Conservation (phyloP, 2,888 invertebrate genomes). For the Harpalus rubripes region DNA sequence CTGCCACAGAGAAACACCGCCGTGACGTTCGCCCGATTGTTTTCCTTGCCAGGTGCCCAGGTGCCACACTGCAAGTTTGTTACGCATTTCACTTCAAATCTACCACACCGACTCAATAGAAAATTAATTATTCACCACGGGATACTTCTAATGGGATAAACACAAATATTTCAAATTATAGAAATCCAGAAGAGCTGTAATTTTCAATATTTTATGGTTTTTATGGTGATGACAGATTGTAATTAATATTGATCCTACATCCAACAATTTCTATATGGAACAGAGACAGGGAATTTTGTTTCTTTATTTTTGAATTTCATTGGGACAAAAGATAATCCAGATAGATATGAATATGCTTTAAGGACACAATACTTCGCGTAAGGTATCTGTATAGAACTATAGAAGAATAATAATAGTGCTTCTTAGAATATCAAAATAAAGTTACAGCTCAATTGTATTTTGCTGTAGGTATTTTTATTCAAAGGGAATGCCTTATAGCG, state of each 20-base stretch:
- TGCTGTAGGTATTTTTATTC: no score
- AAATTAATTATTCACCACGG: conserved; percentile 33
- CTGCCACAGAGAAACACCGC: background rate
- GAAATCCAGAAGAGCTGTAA: background rate
- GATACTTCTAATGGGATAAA: conserved; percentile 30
- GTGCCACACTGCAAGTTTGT: conserved; percentile 9
- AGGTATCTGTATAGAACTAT: no score
- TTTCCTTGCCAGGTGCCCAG: conserved; percentile 42
- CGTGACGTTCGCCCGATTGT: conserved; percentile 12
- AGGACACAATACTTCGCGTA: no score
- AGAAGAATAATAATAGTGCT: no score
- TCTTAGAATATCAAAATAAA: no score
- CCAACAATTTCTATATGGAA: no score
- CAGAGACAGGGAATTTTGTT: no score
- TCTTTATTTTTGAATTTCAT: no score
- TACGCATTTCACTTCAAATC: conserved; percentile 29
- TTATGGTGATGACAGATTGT: background rate
- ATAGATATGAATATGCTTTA: no score
- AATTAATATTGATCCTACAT: background rate
- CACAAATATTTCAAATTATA: conserved; percentile 14
- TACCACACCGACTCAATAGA: background rate
- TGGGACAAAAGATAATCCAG: no score
- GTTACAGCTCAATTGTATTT: no score
- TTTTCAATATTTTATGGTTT: conserved; percentile 13
- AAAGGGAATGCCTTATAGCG: no score